Base-by-base conservation (phyloP, 2,113 vertebrate species). In the Ailurus styani region DNA sequence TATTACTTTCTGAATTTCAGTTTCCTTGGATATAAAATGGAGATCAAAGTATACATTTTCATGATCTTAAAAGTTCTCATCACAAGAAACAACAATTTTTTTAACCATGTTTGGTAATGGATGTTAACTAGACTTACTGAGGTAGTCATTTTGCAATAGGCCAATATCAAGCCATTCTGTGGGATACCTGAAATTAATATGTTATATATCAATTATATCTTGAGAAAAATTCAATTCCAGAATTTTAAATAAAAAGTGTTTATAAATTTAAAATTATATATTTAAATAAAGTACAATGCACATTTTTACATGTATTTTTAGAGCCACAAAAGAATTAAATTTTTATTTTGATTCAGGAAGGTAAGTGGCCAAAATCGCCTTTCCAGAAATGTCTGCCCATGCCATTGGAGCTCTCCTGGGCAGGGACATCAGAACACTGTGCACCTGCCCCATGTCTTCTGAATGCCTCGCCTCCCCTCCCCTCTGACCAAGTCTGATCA, bases 371-470 rank as follows among this genome's bases (percentile, higher is more conserved):
- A 62, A 21, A 40, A 47, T 37, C 0, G 0, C 20, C 45, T 88
- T 91, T 70, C 17, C 52, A 55, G 77, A 68, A 34, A 82, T 14
- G 3, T 73, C 7, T 20, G 55, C 27, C 47, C 17, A 0, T 2
- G 12, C 42, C 21, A 37, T 17, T 17, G 6, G 7, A 37, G 34
- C 31, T 72, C 93, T 81, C 37, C 72, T 1, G 0, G 20, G 54
- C 50, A 50, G 42, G 37, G 7, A 70, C 15, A 5, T 3, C 5
- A 50, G 4, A 10, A 42, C 47, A 4, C 50, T 21, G 2, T 10
- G 42, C 4, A 1, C 45, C n/a, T 0, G 3, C 57, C 42, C 31
- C n/a, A 1, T 2, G 1, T 31, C 50, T 18, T 31, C 29, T 4
- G 8, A 54, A 78, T 9, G 14, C 31, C 42, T 7, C 7, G n/a